Conservation (phyloP, 2,888 invertebrate species). For the Archips xylosteana region DNA sequence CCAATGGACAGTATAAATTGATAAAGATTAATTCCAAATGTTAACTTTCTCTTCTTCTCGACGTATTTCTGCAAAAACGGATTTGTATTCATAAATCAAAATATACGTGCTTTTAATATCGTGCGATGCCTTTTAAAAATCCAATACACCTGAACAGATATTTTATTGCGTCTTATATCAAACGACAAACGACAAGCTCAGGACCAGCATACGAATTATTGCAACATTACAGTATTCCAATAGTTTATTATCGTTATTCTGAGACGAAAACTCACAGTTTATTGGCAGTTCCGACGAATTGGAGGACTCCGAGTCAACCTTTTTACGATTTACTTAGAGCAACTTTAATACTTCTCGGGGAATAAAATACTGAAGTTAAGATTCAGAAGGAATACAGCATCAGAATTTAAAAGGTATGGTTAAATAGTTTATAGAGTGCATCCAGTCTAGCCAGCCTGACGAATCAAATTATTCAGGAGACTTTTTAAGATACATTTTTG, state of each 20-base stretch:
- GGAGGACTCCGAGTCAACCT: constrained; percentile 49
- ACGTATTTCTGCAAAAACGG: no score
- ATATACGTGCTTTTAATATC: not conserved
- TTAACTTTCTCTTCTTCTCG: no score
- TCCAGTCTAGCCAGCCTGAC: constrained; percentile 34
- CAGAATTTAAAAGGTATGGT: constrained; percentile 31
- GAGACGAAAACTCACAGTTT: constrained; percentile 72
- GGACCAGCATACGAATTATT: constrained; percentile 46
- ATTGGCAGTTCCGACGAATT: constrained; percentile 66
- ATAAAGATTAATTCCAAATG: no score
- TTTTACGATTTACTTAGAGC: constrained; percentile 62
- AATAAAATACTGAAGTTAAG: constrained; percentile 44
- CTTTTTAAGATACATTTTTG: constrained; percentile 1
- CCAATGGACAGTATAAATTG: no score
- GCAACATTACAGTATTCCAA: constrained; percentile 56
- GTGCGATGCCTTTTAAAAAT: not conserved
- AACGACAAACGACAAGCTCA: constrained; percentile 4
- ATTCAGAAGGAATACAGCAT: constrained; percentile 35
- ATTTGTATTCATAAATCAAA: not conserved
- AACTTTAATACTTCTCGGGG: constrained; percentile 53
- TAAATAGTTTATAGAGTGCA: constrained; percentile 38
- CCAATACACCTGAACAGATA: not conserved
- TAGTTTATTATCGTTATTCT: constrained; percentile 66
- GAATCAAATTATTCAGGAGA: constrained; percentile 23
- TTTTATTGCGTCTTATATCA: not conserved